These are phyloP conservation scores for Agrilus mali DNA, from an alignment of 2,888 invertebrate genomes.

Conservation along the genomic window DNA sequence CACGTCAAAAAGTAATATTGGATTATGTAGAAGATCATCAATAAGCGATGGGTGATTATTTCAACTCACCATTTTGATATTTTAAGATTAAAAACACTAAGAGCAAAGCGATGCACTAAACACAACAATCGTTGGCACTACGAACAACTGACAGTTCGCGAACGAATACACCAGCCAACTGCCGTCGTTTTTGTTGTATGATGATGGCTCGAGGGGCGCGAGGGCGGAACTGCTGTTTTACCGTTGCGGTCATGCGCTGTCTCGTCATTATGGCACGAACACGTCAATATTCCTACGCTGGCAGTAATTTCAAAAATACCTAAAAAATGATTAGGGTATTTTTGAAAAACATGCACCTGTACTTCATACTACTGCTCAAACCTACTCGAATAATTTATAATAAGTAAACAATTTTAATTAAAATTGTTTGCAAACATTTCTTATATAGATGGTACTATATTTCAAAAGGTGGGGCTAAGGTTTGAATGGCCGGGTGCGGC, in stretches of 20 bases:
- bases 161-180: constrained; percentile 32
- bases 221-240: constrained; percentile 25
- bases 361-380: neutral
- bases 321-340: too few species aligned
- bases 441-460: constrained; percentile 31
- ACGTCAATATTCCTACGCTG: constrained; percentile 36
- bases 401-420: neutral
- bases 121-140: constrained; percentile 12
- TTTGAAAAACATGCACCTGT: neutral
- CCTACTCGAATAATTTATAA: neutral
- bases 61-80: constrained; percentile 34
- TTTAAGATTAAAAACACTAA: constrained; percentile 27
- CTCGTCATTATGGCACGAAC: constrained; percentile 36
- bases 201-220: constrained; percentile 18
- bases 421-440: neutral
- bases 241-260: constrained; percentile 33
- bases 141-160: constrained; percentile 20
- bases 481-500: constrained; percentile 52
- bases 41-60: constrained; percentile 18
- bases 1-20: constrained; percentile 5
- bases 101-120: constrained; percentile 21
- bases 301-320: constrained; percentile 4
- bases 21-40: constrained; percentile 2
- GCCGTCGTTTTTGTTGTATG: constrained; percentile 33
- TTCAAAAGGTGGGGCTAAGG: constrained; percentile 44